phyloP scores from a whole-genome alignment of 1,140 invertebrate genomes.

The Maniola jurtina region DNA sequence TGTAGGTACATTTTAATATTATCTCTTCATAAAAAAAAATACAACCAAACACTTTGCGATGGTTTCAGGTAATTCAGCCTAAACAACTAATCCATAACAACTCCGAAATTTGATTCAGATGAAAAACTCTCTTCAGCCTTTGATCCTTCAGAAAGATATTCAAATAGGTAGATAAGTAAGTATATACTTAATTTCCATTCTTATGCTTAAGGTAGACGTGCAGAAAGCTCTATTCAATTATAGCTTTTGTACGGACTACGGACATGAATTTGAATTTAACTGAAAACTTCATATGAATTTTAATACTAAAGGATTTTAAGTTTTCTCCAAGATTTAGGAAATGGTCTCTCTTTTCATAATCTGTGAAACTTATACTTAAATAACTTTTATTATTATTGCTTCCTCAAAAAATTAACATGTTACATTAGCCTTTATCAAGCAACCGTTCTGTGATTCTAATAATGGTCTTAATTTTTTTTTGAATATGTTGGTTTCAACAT shows the following conservation, averaged over 20 bases:
- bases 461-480: too few species aligned
- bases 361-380: not conserved
- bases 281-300: conserved; percentile 23
- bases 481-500: too few species aligned
- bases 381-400: not conserved
- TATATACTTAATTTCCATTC: conserved; percentile 22
- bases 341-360: too few species aligned
- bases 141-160: conserved; percentile 18
- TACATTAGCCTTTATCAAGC: not conserved
- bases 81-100: not conserved
- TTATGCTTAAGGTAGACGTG: conserved; percentile 24
- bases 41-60: too few species aligned
- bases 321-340: not conserved
- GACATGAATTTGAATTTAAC: conserved; percentile 23
- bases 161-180: conserved; percentile 26
- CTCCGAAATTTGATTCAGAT: not conserved
- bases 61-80: not conserved
- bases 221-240: conserved; percentile 20
- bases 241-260: conserved; percentile 16
- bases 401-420: not conserved
- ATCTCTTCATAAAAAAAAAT: too few species aligned
- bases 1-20: too few species aligned
- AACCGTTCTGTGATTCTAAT: too few species aligned
- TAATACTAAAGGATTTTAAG: not conserved
- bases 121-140: not conserved